These are phyloP conservation scores for Miniopterus natalensis DNA, from an alignment of 2,113 vertebrate genomes.

Conservation along the genomic window DNA sequence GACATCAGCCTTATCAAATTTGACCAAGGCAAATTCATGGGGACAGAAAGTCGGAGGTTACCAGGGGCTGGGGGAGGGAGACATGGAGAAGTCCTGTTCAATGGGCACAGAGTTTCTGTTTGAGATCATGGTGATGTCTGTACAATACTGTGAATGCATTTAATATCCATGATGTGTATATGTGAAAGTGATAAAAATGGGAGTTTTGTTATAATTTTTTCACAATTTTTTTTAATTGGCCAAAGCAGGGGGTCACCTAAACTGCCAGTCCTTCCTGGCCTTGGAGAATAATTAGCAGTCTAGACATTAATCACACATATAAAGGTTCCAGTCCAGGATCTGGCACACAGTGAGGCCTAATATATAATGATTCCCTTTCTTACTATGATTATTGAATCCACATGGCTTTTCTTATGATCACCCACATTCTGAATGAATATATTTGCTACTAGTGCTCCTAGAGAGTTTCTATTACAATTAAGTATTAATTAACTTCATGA, in stretches of 20 bases:
- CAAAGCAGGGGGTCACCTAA: background rate
- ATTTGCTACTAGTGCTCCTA: conserved; percentile 20
- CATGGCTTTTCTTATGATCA: background rate
- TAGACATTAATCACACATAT: background rate
- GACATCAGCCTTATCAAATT: background rate
- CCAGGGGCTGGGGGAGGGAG: background rate
- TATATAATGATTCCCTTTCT: background rate
- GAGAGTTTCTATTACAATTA: conserved; percentile 57
- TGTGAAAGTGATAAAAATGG: background rate
- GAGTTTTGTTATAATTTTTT: background rate
- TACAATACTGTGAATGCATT: too few species aligned
- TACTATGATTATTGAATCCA: background rate
- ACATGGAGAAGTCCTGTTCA: background rate
- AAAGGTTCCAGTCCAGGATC: background rate
- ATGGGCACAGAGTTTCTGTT: background rate
- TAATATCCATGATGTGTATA: background rate
- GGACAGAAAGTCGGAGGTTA: background rate
- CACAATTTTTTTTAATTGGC: background rate
- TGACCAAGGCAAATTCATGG: background rate
- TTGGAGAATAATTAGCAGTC: background rate
- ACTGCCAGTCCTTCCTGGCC: background rate
- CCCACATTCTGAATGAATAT: background rate
- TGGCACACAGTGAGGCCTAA: background rate
- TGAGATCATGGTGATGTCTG: background rate
- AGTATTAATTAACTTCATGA: conserved; percentile 63